phyloP scores from a whole-genome alignment of 2,888 invertebrate genomes.

The Ashinkailepas kermadecensis region DNA sequence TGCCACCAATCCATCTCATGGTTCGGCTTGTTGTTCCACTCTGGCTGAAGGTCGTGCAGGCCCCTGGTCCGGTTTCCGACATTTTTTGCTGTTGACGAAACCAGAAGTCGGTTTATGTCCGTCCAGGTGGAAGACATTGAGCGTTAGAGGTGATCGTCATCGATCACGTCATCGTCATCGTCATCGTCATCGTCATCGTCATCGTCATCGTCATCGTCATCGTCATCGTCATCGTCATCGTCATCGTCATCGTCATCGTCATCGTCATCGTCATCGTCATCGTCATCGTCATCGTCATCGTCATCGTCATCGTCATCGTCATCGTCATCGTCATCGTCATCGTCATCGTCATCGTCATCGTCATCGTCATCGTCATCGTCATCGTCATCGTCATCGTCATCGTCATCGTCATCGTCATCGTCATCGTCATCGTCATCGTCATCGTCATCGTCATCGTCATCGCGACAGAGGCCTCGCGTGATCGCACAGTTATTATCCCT shows the following conservation, averaged over 20 bases:
- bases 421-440: background rate
- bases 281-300: conserved; percentile 14
- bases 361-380: conserved; percentile 14
- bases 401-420: background rate
- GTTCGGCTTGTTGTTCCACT: no score
- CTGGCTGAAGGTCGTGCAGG: no score
- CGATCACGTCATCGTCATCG: conserved; percentile 6
- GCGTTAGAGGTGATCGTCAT: background rate
- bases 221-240: conserved; percentile 14
- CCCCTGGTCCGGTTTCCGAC: no score
- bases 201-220: conserved; percentile 14
- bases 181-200: conserved; percentile 14
- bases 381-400: conserved; percentile 13
- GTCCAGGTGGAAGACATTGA: background rate
- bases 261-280: conserved; percentile 14
- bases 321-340: conserved; percentile 14
- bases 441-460: conserved; percentile 8
- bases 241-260: conserved; percentile 14
- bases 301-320: conserved; percentile 14
- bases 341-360: conserved; percentile 14
- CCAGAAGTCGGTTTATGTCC: no score
- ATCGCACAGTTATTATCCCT: no score
- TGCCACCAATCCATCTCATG: no score
- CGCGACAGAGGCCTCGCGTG: background rate
- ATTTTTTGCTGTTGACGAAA: no score